These are phyloP conservation scores for Panthera tigris DNA, from an alignment of 2,113 vertebrate genomes.

Conservation along the genomic window DNA sequence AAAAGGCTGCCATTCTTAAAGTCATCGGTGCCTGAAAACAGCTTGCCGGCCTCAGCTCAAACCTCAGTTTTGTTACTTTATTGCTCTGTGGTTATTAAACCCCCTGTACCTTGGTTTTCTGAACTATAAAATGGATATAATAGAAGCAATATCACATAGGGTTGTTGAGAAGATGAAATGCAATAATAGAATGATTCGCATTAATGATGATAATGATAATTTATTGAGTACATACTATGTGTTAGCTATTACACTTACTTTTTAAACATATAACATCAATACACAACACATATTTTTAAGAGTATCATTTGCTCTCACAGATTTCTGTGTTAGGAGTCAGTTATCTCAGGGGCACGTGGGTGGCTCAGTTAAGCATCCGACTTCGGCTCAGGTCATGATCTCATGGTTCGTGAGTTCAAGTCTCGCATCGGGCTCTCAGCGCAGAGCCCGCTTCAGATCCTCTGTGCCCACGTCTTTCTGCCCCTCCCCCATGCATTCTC, in stretches of 20 bases:
- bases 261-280: not conserved
- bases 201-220: not conserved
- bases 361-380: too few species aligned
- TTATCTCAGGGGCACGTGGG: not conserved
- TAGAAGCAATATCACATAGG: not conserved
- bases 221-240: not conserved
- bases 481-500: too few species aligned
- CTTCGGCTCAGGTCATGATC: too few species aligned
- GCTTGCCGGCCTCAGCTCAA: not conserved
- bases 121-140: not conserved
- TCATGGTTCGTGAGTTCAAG: too few species aligned
- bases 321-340: not conserved
- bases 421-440: too few species aligned
- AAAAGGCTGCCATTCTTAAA: not conserved
- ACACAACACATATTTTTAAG: not conserved
- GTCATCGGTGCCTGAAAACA: not conserved
- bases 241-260: not conserved
- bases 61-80: not conserved
- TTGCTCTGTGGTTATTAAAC: not conserved
- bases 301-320: not conserved
- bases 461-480: too few species aligned
- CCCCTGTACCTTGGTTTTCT: not conserved
- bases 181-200: not conserved
- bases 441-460: too few species aligned
- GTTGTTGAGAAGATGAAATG: not conserved